Evolutionary conservation across 2,888 invertebrate genomes (phyloP), one percentile per base, ranked within the genome.

Genomic region (Scrobipalpa atriplicella): DNA sequence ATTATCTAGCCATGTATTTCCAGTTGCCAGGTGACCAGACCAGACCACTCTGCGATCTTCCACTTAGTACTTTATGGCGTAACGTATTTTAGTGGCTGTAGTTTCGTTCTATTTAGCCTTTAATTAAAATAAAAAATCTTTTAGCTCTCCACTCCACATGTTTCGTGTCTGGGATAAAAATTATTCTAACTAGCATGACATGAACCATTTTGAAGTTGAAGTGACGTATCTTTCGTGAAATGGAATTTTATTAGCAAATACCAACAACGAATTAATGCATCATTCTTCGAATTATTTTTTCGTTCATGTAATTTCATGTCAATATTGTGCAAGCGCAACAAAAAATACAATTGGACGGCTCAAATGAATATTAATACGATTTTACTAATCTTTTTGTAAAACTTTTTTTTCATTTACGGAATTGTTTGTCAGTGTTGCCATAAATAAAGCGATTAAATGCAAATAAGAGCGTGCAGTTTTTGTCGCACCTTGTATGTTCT

Each of bases 381-480:
- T 61, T 41, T 18, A 39, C 39, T 61, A 61, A 39, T 61, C 61
- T 61, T 61, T 39, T 61, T 38, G 38, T 60, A 38, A n/a, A n/a
- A 9, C 2, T 19, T 38, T 11, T 54, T 51, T 56, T 56, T 43
- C n/a, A 47, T 64, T 47, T 60, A 21, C 18, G 56, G 41, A 47
- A 54, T 58, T 36, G 54, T 41, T 62, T 29, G 62, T 36, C 36
- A n/a, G 7, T 54, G 54, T 13, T 19, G 29, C 36, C 29, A 36
- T 38, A 13, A 38, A 61, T 11, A 39, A 58, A 41, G 16, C 16
- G 18, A 16, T 6, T 18, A 39, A 39, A 19, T 61, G 61, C 18
- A 16, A 58, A 39, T 61, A 8, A 6, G 39, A 39, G 39, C 61
- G 18, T 61, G 38, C 18, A 19, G 39, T 61, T 62, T 62, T 62